phyloP scores from a whole-genome alignment of 2,113 vertebrate genomes.

The Daubentonia madagascariensis region DNA sequence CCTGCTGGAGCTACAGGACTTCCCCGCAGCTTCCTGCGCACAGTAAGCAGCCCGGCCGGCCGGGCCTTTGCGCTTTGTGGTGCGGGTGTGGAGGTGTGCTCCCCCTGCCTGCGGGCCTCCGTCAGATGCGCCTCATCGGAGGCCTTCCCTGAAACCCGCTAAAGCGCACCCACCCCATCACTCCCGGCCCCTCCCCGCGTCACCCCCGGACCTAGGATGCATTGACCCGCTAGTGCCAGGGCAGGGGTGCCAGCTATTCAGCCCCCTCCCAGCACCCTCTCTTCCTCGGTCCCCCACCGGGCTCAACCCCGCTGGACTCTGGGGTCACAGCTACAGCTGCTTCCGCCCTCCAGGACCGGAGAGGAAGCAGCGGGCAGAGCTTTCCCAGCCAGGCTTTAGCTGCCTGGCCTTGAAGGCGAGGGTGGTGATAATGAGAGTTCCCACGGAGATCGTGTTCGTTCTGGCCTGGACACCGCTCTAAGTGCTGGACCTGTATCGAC shows the following conservation, averaged over 20 bases:
- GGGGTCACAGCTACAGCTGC: background rate
- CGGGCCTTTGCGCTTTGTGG: background rate
- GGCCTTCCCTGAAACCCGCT: background rate
- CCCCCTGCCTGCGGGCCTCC: background rate
- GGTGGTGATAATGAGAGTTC: background rate
- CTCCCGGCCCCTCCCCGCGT: accelerated
- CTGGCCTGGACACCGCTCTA: background rate
- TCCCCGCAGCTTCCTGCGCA: background rate
- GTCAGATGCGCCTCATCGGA: background rate
- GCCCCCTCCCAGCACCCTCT: background rate
- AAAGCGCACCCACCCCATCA: accelerated
- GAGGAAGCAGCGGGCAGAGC: background rate
- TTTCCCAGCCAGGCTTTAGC: background rate
- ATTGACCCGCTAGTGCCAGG: background rate
- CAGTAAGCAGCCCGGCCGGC: background rate
- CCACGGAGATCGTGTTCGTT: background rate
- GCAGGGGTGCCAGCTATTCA: background rate
- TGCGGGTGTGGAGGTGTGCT: background rate
- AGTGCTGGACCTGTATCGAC: background rate
- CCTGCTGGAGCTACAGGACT: background rate
- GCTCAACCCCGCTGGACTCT: background rate
- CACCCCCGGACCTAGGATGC: background rate
- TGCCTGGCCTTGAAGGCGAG: background rate
- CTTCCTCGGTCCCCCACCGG: too few relatives aligned
- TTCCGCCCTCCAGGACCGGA: background rate